Percentiles rank a stretch among this genome's conserved stretches.
These are phyloP conservation scores for Hyperoplus lanceolatus DNA, from an alignment of 2,797 vertebrate species.

Conservation along the genomic window DNA sequence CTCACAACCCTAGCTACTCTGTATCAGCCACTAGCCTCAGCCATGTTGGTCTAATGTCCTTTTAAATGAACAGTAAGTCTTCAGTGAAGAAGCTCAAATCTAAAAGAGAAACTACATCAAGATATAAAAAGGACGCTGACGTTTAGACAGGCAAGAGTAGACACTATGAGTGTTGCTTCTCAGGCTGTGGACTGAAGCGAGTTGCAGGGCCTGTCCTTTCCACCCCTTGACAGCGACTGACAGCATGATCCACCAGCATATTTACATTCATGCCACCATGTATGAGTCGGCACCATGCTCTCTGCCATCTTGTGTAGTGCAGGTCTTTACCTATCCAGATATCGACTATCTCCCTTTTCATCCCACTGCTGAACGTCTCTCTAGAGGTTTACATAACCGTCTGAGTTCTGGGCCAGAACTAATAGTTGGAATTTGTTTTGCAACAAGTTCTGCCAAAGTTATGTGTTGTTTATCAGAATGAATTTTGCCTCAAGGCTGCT, in stretches of 20 bases:
- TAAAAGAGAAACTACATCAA: background rate
- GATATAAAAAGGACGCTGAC: slow-evolving; percentile 4
- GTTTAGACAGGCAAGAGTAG: slow-evolving; percentile 20
- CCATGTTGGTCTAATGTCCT: slow-evolving; percentile 46
- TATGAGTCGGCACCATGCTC: slow-evolving; percentile 34
- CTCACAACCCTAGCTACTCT: background rate
- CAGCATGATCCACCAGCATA: slow-evolving; percentile 62
- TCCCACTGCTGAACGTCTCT: slow-evolving; percentile 54
- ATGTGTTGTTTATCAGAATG: slow-evolving; percentile 46
- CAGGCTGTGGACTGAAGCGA: slow-evolving; percentile 35
- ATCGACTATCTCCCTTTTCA: slow-evolving; percentile 60
- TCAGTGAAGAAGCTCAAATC: slow-evolving; percentile 42
- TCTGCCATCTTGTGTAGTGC: slow-evolving; percentile 68
- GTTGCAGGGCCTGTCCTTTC: slow-evolving; percentile 29
- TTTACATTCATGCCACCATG: slow-evolving; percentile 68
- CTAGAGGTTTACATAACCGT: slow-evolving; percentile 56
- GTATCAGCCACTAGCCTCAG: slow-evolving; percentile 15
- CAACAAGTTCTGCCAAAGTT: slow-evolving; percentile 47
- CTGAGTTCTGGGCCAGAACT: slow-evolving; percentile 27
- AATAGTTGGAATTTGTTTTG: slow-evolving; percentile 45
- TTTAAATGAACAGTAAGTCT: slow-evolving; percentile 53
- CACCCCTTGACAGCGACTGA: slow-evolving; percentile 53
- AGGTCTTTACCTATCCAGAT: slow-evolving; percentile 67
- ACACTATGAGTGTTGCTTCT: slow-evolving; percentile 9
- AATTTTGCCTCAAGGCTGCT: slow-evolving; percentile 58